A percentile compares a stretch with the other conserved stretches of the same genome.
phyloP scores from a whole-genome alignment of 2,888 invertebrate genomes.

The Amphipoea lucens region DNA sequence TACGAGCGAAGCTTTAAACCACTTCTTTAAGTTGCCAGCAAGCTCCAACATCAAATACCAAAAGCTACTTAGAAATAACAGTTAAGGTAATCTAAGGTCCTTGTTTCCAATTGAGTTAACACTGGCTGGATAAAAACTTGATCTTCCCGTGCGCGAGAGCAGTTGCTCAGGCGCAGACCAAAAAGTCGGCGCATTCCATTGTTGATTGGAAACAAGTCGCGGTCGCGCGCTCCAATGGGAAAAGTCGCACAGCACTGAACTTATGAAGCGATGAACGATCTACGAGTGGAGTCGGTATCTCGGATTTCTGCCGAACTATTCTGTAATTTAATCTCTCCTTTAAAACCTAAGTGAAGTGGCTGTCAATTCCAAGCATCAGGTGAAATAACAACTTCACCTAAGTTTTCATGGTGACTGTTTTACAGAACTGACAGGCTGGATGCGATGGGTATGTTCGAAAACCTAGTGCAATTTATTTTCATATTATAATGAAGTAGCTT shows the following conservation, averaged over 20 bases:
- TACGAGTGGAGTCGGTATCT: conserved; percentile 76
- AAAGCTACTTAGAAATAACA: conserved; percentile 69
- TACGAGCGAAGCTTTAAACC: not conserved
- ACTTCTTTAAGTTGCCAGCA: conserved; percentile 10
- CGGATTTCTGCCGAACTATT: not conserved
- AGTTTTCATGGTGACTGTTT: not conserved
- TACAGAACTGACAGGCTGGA: not conserved
- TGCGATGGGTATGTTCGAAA: not conserved
- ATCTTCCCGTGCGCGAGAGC: conserved; percentile 74
- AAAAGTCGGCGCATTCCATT: conserved; percentile 88
- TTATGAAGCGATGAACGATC: conserved; percentile 69
- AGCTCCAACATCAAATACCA: conserved; percentile 43
- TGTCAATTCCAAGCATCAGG: not conserved
- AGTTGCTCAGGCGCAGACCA: conserved; percentile 78
- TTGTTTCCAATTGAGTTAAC: conserved; percentile 78
- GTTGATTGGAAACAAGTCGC: conserved; percentile 88
- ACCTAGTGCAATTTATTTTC: not conserved
- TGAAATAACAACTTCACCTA: not conserved
- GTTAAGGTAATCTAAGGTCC: conserved; percentile 76
- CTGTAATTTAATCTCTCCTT: not conserved
- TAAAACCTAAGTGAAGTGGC: not conserved
- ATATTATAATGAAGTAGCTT: too few species aligned
- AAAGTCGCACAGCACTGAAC: conserved; percentile 80
- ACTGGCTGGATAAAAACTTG: conserved; percentile 80
- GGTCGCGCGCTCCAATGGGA: conserved; percentile 83